A percentile compares a stretch with the other conserved stretches of the same genome.
Evolutionary conservation across 2,888 invertebrate species (phyloP).

Genomic region (Steromphala cineraria): DNA sequence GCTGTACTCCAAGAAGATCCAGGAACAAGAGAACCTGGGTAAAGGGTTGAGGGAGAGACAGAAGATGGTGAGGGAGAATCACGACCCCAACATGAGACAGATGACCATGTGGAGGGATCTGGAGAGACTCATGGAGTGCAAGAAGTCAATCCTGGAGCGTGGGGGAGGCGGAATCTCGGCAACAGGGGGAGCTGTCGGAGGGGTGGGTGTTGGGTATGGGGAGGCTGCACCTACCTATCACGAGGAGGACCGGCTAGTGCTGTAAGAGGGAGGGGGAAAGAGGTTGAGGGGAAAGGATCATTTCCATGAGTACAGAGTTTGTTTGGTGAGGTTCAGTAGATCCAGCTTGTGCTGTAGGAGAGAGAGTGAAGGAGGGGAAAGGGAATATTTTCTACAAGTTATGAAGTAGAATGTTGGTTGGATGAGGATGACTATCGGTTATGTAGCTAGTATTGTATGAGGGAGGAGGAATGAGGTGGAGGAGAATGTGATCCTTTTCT

Average conservation of each 20-base stretch:
- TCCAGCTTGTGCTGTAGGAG: no score
- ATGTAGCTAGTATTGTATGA: no score
- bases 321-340: no score
- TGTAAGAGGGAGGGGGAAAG: constrained; percentile 37
- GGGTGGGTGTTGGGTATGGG: constrained; percentile 48
- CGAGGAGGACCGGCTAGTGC: constrained; percentile 65
- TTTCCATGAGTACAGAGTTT: no score
- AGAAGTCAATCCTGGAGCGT: constrained; percentile 46
- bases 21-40: constrained; percentile 79
- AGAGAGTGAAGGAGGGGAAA: no score
- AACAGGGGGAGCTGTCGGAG: constrained; percentile 39
- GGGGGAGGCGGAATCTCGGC: constrained; percentile 36
- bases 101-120: constrained; percentile 79
- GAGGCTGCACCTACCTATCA: constrained; percentile 59
- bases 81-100: constrained; percentile 77
- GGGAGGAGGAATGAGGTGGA: no score
- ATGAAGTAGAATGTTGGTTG: no score
- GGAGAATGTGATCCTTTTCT: no score
- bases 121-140: constrained; percentile 75
- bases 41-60: constrained; percentile 76
- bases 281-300: background rate
- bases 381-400: no score
- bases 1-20: constrained; percentile 80
- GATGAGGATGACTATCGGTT: no score
- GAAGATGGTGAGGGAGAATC: constrained; percentile 77